Conservation (phyloP, 2,888 invertebrate species). For the Leptopterna dolabrata region DNA sequence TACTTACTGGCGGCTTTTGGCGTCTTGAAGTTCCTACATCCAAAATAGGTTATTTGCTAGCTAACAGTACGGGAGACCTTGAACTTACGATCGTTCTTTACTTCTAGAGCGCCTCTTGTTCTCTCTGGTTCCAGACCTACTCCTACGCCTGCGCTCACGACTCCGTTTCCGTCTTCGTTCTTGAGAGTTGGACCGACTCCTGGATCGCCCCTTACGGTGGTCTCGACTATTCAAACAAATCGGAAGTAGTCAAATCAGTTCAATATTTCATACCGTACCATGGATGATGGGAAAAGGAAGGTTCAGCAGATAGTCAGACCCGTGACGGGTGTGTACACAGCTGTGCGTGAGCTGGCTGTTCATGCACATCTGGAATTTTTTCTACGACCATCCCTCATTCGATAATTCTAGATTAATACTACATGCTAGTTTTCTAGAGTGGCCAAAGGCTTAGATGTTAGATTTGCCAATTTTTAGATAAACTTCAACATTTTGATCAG, state of each 20-base stretch:
- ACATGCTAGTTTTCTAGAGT: no score
- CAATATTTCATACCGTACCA: not conserved
- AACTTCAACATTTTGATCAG: no score
- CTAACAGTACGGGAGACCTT: no score
- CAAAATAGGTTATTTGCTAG: no score
- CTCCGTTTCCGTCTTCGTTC: slow-evolving; percentile 60
- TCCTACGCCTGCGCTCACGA: slow-evolving; percentile 69
- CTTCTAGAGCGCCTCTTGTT: slow-evolving; percentile 64
- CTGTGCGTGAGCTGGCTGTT: no score
- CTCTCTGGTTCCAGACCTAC: slow-evolving; percentile 74
- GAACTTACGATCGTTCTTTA: slow-evolving; percentile 64
- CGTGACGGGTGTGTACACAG: not conserved
- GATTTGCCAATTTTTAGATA: no score
- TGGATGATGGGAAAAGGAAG: not conserved
- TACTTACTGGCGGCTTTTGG: no score
- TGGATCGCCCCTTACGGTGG: slow-evolving; percentile 71
- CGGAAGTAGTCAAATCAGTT: not conserved
- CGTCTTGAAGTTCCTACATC: no score
- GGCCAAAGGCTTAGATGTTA: no score
- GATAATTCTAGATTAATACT: no score
- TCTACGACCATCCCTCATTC: no score
- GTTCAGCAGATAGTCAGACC: not conserved
- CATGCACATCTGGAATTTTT: no score
- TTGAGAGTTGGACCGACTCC: slow-evolving; percentile 73
- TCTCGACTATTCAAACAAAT: slow-evolving; percentile 64